Evolutionary conservation across 1,140 invertebrate species (phyloP), one percentile per base, ranked within the genome.

Genomic region (Nautilus pompilius): DNA sequence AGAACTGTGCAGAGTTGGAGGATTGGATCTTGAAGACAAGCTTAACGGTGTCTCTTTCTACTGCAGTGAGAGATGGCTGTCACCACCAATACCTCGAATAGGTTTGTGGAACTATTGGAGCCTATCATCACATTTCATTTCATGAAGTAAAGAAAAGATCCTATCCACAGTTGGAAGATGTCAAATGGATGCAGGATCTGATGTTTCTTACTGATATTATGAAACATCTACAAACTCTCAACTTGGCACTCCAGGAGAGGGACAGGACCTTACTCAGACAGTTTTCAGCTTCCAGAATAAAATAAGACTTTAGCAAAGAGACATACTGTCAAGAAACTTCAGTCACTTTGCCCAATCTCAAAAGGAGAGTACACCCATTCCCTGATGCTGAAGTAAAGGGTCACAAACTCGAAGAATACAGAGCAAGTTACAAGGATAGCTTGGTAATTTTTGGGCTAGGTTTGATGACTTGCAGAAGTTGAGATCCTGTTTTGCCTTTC

Each of bases 101-200:
- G 10, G 48, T 49, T 49, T 49, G 48, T 49, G 10, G 2, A 49
- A 20, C 48, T 49, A 24, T 49, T 13, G 48, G 48, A 22, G 1
- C 10, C 48, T 49, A 41, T 41, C 26, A 49, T 22, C 26, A 49
- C 48, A 20, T 49, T 49, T 49, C 10, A 20, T 49, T 49, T 49
- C 10, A 20, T 49, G 26, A 49, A 49, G 6, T 20, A 49, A 49
- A 49, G 10, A 49, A 49, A 49, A 49, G 48, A 49, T 49, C 48
- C 20, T 49, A 2, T 49, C 20, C 48, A 20, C 1, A 22, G 26
- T 22, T 49, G 20, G 48, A 49, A 49, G 1, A 49, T 49, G 48
- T 20, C 26, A 24, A 49, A 49, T 49, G 48, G 48, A 49, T 49
- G 48, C 48, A 49, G 26, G 48, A 49, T 49, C 48, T 49, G 48